Evolutionary conservation across 2,113 vertebrate genomes (phyloP).

Genomic region (Glaucidium brasilianum): DNA sequence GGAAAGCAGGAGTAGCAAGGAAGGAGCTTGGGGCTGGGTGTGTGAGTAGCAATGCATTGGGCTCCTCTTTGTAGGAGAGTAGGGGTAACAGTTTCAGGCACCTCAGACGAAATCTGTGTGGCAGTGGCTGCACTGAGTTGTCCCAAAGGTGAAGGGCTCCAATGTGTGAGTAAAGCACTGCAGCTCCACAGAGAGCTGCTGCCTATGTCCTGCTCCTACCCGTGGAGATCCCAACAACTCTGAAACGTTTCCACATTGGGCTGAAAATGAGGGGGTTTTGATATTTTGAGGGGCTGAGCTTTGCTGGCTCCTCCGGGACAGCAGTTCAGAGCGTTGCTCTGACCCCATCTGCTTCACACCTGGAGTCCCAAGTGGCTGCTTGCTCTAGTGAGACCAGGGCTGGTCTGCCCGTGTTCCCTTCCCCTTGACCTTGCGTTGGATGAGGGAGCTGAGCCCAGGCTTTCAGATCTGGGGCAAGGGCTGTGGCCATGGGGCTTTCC

Average conservation of each 20-base stretch:
- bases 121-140: not conserved
- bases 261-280: not conserved
- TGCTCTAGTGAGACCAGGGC: not conserved
- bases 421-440: not conserved
- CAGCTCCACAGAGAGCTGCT: not conserved
- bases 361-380: not conserved
- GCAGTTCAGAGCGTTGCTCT: not conserved
- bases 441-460: accelerated
- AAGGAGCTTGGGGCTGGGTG: not conserved
- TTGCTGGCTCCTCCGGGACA: not conserved
- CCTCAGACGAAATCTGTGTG: accelerated
- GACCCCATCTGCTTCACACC: not conserved
- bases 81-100: not conserved
- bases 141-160: not conserved
- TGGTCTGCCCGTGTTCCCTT: not conserved
- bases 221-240: not conserved
- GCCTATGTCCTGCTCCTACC: accelerated
- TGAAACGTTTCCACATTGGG: accelerated
- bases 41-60: not conserved
- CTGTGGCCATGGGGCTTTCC: not conserved
- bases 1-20: slow-evolving; percentile 16
- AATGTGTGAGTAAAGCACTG: not conserved
- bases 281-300: not conserved
- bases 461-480: too few species aligned
- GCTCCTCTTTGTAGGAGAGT: not conserved